Conservation (phyloP, 2,113 vertebrate genomes). For the Cheirogaleus medius region DNA sequence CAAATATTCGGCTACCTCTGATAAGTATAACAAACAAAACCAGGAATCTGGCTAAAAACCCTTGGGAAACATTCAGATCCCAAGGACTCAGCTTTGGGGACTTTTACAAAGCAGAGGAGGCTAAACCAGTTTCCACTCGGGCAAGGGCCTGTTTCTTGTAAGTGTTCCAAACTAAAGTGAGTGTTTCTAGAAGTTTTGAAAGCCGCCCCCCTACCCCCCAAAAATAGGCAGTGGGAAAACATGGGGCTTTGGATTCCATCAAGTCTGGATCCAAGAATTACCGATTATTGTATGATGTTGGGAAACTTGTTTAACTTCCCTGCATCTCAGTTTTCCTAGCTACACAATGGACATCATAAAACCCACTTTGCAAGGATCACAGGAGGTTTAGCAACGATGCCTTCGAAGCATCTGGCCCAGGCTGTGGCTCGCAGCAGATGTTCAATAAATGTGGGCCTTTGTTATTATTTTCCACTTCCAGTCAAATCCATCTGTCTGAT, state of each 20-base stretch:
- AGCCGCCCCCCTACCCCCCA: background rate
- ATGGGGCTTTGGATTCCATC: background rate
- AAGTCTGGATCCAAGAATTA: background rate
- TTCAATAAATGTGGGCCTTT: background rate
- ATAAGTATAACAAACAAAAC: background rate
- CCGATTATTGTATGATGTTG: background rate
- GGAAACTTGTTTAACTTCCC: background rate
- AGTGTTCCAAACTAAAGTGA: background rate
- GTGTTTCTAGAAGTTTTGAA: constrained; percentile 21
- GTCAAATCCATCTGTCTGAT: background rate
- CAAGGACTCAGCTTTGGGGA: background rate
- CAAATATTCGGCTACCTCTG: background rate
- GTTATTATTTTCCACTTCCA: background rate
- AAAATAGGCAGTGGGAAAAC: background rate
- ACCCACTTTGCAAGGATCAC: background rate
- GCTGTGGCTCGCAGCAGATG: background rate
- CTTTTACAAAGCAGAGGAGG: background rate
- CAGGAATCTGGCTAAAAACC: background rate
- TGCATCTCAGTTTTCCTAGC: background rate
- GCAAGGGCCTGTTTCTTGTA: background rate
- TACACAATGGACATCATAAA: background rate
- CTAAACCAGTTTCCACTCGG: background rate
- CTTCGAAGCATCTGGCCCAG: background rate
- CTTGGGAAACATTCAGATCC: background rate
- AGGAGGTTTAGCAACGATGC: background rate